Conservation (phyloP, 2,113 vertebrate species). For the Plectropomus leopardus region DNA sequence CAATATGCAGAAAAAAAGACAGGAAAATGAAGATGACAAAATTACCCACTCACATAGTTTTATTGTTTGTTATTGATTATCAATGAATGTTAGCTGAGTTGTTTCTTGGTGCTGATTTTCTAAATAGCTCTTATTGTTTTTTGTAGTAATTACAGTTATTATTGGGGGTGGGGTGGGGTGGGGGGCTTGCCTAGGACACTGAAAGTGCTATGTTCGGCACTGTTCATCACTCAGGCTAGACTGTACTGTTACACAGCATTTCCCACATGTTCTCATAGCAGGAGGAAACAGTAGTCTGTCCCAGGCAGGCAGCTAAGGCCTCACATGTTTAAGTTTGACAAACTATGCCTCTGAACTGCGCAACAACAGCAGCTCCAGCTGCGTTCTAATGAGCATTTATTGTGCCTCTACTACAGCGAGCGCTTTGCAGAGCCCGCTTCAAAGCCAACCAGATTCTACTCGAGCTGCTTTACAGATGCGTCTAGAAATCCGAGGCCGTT, state of each 20-base stretch:
- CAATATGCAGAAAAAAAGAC: too few species aligned
- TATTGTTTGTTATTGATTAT: too few species aligned
- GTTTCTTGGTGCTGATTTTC: too few species aligned
- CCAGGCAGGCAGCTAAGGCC: conserved; percentile 77
- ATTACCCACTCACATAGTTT: too few species aligned
- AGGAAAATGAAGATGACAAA: too few species aligned
- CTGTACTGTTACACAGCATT: conserved; percentile 62
- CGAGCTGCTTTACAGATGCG: conserved; percentile 88
- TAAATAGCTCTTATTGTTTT: too few species aligned
- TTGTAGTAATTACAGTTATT: too few species aligned
- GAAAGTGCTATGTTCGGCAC: too few species aligned
- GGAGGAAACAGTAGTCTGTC: conserved; percentile 80
- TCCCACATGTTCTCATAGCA: conserved; percentile 63
- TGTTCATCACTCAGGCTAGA: conserved; percentile 39
- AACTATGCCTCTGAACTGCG: conserved; percentile 74
- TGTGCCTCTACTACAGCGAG: conserved; percentile 75
- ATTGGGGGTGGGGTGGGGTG: too few species aligned
- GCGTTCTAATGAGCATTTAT: conserved; percentile 86
- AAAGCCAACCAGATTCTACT: conserved; percentile 87
- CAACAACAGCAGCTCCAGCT: conserved; percentile 72
- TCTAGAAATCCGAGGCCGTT: conserved; percentile 88
- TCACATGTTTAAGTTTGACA: conserved; percentile 82
- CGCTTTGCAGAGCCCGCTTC: conserved; percentile 82
- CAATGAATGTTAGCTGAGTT: too few species aligned
- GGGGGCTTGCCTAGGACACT: too few species aligned